Evolutionary conservation across 2,888 invertebrate genomes (phyloP).

Genomic region (Lordiphosa andalusiaca): DNA sequence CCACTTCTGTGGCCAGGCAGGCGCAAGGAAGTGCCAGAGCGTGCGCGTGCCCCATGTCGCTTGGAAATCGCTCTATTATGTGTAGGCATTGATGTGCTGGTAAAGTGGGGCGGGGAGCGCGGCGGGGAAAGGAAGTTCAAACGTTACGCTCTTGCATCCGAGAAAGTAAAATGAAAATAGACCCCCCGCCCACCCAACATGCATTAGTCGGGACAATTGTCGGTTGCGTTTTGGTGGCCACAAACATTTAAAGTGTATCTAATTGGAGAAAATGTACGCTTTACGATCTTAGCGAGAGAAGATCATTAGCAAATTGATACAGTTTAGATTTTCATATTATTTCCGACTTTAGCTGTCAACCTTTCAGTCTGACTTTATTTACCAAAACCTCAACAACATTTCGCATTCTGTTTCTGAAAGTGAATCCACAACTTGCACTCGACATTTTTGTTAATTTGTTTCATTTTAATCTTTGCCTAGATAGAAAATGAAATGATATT

Average conservation of each 20-base stretch:
- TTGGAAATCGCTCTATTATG: slow-evolving; percentile 59
- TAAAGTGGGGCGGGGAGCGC: slow-evolving; percentile 1
- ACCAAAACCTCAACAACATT: too few species aligned
- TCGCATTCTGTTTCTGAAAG: too few species aligned
- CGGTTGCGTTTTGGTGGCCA: slow-evolving; percentile 44
- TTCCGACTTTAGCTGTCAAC: too few species aligned
- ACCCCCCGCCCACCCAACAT: not conserved
- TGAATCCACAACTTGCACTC: too few species aligned
- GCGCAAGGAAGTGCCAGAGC: slow-evolving; percentile 73
- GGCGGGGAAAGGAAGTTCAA: slow-evolving; percentile 36
- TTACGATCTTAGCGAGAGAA: too few species aligned
- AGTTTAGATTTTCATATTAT: too few species aligned
- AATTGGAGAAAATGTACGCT: slow-evolving; percentile 19
- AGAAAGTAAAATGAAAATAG: slow-evolving; percentile 40
- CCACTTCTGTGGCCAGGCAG: slow-evolving; percentile 71
- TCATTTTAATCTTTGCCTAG: slow-evolving; percentile 13
- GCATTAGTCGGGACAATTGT: slow-evolving; percentile 42
- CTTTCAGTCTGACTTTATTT: too few species aligned
- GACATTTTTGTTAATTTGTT: not conserved
- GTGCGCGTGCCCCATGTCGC: slow-evolving; percentile 60
- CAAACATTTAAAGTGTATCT: slow-evolving; percentile 31
- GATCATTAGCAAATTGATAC: too few species aligned
- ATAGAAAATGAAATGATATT: slow-evolving; percentile 48
- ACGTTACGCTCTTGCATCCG: slow-evolving; percentile 63
- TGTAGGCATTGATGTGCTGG: slow-evolving; percentile 1